A percentile compares a stretch with the other conserved stretches of the same genome.
phyloP scores from a whole-genome alignment of 2,797 vertebrate species.

The Otolemur crassicaudatus region DNA sequence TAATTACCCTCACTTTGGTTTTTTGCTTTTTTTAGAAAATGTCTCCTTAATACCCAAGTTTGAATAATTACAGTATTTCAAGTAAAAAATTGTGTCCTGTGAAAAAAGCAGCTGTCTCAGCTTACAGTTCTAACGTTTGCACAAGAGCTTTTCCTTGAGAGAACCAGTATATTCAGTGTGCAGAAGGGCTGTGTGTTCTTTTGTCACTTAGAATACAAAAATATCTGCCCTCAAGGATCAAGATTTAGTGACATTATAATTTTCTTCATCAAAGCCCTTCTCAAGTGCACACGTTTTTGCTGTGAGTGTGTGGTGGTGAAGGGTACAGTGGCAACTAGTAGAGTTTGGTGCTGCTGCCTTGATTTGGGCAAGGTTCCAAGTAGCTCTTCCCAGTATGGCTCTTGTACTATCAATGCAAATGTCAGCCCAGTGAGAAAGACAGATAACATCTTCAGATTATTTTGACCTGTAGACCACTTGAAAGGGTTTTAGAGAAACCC shows the following conservation, averaged over 20 bases:
- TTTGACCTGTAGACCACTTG: not conserved
- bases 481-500: not conserved
- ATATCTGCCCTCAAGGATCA: too few relatives aligned
- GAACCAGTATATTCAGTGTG: not conserved
- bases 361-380: not conserved
- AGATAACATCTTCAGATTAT: not conserved
- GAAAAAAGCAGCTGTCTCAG: not conserved
- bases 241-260: not conserved
- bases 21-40: not conserved
- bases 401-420: not conserved
- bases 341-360: not conserved
- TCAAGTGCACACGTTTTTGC: not conserved
- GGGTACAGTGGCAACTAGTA: rapidly evolving
- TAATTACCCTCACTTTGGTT: not conserved
- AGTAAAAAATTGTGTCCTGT: not conserved
- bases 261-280: not conserved
- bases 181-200: not conserved
- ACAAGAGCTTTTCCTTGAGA: not conserved
- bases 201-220: not conserved
- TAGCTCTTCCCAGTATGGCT: not conserved
- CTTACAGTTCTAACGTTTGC: rapidly evolving
- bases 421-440: not conserved
- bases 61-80: not conserved
- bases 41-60: not conserved
- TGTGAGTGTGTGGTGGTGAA: rapidly evolving